These are phyloP conservation scores for Scaptodrosophila latifasciaeformis DNA, from an alignment of 2,888 invertebrate species.

Conservation along the genomic window DNA sequence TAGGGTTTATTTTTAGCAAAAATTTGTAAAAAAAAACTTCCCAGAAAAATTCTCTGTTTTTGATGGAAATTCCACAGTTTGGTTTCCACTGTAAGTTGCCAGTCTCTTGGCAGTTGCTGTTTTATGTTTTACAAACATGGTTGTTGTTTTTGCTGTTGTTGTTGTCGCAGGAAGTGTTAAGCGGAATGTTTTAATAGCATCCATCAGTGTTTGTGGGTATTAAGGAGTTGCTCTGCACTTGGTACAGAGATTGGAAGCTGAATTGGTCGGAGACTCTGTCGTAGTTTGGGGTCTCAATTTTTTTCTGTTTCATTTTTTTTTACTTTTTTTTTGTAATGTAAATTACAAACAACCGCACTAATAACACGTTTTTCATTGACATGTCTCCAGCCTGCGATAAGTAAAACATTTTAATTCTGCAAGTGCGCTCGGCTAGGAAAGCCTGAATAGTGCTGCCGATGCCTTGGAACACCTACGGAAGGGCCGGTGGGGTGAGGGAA, in stretches of 20 bases:
- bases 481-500: constrained; percentile 12
- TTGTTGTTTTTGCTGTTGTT: constrained; percentile 9
- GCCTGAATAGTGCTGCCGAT: constrained; percentile 6
- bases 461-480: constrained; percentile 11
- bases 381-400: constrained; percentile 31
- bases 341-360: constrained; percentile 59
- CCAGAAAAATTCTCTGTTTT: too few relatives aligned
- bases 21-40: too few relatives aligned
- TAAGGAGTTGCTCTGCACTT: background rate
- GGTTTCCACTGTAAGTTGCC: too few relatives aligned
- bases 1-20: too few relatives aligned
- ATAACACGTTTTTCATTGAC: constrained; percentile 49
- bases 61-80: too few relatives aligned
- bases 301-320: constrained; percentile 19
- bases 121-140: background rate
- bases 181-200: constrained; percentile 64
- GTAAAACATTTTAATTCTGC: constrained; percentile 59
- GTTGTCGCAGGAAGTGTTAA: constrained; percentile 69
- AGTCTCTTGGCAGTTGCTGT: too few relatives aligned
- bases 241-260: background rate
- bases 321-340: constrained; percentile 56
- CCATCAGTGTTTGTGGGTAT: constrained; percentile 27
- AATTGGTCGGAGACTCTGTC: too few relatives aligned
- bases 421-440: constrained; percentile 30
- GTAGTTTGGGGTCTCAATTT: background rate